These are phyloP conservation scores for Drosophila ustulata DNA, from an alignment of 2,888 invertebrate genomes.

Conservation along the genomic window DNA sequence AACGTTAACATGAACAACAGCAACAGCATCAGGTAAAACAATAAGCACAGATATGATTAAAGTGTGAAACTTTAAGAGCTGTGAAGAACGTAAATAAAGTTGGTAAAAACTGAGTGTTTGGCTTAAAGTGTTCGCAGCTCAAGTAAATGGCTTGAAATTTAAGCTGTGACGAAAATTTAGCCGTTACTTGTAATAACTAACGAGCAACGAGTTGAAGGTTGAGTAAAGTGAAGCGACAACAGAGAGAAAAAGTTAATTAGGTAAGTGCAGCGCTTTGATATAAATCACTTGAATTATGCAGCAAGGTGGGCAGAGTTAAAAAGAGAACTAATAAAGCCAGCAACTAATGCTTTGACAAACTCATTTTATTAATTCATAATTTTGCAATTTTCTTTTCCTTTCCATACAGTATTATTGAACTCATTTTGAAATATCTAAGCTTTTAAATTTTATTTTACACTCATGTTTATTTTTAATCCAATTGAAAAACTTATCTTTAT, in stretches of 20 bases:
- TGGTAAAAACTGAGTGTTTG: neutral
- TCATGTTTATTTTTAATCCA: too few species aligned
- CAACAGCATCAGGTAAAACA: conserved; percentile 56
- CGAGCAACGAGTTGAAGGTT: neutral
- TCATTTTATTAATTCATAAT: too few species aligned
- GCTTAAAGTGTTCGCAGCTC: conserved; percentile 21
- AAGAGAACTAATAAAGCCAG: too few species aligned
- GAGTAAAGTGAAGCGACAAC: neutral
- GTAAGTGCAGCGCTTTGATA: neutral
- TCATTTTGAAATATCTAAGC: too few species aligned
- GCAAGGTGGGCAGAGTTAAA: too few species aligned
- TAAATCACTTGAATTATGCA: too few species aligned
- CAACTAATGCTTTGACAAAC: too few species aligned
- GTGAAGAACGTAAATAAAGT: conserved; percentile 45
- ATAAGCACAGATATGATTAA: conserved; percentile 70
- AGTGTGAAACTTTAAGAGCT: conserved; percentile 56
- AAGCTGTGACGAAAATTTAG: neutral
- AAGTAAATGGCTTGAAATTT: neutral
- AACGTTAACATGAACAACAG: conserved; percentile 21
- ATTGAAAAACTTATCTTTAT: conserved; percentile 33
- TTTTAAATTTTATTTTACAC: too few species aligned
- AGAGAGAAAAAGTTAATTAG: neutral
- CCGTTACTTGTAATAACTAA: neutral
- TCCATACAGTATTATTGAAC: too few species aligned
- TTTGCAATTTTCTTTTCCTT: too few species aligned